These are phyloP conservation scores for Stictonetta naevosa DNA, from an alignment of 2,113 vertebrate species.

Conservation along the genomic window DNA sequence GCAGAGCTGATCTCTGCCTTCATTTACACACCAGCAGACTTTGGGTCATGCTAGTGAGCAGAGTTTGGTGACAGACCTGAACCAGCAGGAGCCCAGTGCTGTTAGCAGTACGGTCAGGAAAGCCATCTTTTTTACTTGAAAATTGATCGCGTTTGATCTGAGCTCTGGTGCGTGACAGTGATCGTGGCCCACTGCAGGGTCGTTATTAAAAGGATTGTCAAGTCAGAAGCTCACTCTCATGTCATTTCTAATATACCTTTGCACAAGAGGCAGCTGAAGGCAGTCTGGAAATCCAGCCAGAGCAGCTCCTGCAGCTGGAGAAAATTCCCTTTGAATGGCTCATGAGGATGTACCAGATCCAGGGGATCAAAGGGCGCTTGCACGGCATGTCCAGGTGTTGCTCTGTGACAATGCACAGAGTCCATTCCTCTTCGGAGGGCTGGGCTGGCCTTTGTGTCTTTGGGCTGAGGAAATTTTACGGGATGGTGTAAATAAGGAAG, in stretches of 20 bases:
- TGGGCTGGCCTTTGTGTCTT: neutral
- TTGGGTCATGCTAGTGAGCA: neutral
- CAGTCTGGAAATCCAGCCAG: neutral
- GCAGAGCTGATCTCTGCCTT: neutral
- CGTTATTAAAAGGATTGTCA: neutral
- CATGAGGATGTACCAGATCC: neutral
- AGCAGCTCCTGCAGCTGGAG: neutral
- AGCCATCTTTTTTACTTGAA: neutral
- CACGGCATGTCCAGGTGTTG: neutral
- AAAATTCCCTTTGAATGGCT: neutral
- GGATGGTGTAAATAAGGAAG: neutral
- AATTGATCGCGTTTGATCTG: neutral
- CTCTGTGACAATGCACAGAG: neutral
- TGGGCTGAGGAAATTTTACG: neutral
- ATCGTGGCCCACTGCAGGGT: neutral
- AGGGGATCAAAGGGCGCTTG: neutral
- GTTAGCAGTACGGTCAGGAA: neutral
- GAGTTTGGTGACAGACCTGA: neutral
- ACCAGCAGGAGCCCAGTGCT: fast-evolving
- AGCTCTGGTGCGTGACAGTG: neutral
- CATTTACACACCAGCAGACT: neutral
- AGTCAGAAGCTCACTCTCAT: neutral
- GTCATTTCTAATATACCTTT: neutral
- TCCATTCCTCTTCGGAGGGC: neutral
- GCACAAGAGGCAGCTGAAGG: neutral